Evolutionary conservation across 2,797 vertebrate species (phyloP), one percentile per base, ranked within the genome.

Genomic region (Pelodytes ibericus): DNA sequence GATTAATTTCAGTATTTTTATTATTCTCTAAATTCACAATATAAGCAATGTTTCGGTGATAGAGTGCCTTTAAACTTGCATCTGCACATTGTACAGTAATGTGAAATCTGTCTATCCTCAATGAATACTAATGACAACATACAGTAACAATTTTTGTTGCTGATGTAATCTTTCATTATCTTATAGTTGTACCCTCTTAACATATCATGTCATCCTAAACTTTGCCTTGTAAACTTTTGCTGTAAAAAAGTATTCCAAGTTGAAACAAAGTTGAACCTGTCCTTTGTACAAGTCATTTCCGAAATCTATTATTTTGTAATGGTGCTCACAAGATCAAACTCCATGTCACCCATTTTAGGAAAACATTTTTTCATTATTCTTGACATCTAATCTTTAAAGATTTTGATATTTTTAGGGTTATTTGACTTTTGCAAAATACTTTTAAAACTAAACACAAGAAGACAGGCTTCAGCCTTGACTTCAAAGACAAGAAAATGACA

Each of bases 401-500:
- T 68, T 73, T 62, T 79, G 41, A 68, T 79, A 79, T 73, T 79
- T 77, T 77, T 67, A 72, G 41, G 63, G 57, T 79, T 79, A 73
- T 79, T 79, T 79, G 70, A 79, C 62, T 72, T 79, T 72, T 79
- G 39, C 70, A 67, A 72, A 73, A 68, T 25, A 73, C 70, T 72
- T 71, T 64, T 56, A 30, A 79, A 59, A 39, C 51, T 27, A 75
- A 20, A 79, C 56, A 78, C 60, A 71, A 66, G 68, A 73, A 68
- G 63, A 78, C 70, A 79, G 41, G 62, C 68, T 73, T 72, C 57
- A 68, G 56, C 61, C 59, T 72, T 72, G 61, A 79, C 56, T 79
- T 79, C 63, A 79, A 79, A 79, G 76, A 79, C 76, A 79, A 71
- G 63, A 79, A 68, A 79, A 79, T 79, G 63, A 79, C 76, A 79